phyloP scores from a whole-genome alignment of 2,888 invertebrate genomes.

The Cephalotes varians region DNA sequence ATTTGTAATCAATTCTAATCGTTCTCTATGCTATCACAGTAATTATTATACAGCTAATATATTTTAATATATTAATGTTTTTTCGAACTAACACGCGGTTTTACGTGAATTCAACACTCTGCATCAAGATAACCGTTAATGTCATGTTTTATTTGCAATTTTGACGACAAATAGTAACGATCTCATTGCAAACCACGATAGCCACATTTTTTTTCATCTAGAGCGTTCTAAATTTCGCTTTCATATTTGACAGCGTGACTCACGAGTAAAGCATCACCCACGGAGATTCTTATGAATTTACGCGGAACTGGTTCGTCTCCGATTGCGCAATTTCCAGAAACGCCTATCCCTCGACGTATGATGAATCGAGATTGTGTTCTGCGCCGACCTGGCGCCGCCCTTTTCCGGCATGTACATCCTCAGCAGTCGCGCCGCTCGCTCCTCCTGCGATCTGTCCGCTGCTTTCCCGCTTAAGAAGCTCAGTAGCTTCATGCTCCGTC shows the following conservation, averaged over 20 bases:
- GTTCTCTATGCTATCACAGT: conserved; percentile 13
- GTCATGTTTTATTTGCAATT: conserved; percentile 1
- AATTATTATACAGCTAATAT: conserved; percentile 18
- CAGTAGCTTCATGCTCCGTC: conserved; percentile 81
- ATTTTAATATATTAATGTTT: conserved; percentile 17
- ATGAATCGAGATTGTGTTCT: conserved; percentile 83
- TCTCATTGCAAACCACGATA: conserved; percentile 10
- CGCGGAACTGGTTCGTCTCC: conserved; percentile 81
- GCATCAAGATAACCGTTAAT: conserved; percentile 8
- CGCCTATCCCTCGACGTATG: conserved; percentile 83
- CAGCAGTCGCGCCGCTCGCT: conserved; percentile 79
- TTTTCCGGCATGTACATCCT: conserved; percentile 82
- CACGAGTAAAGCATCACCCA: conserved; percentile 35
- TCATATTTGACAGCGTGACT: background rate
- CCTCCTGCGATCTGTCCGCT: conserved; percentile 81
- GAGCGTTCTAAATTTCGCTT: background rate
- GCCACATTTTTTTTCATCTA: background rate
- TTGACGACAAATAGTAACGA: background rate
- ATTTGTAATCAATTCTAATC: conserved; percentile 1
- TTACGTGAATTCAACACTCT: background rate
- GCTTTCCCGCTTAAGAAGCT: conserved; percentile 82
- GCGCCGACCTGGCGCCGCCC: conserved; percentile 68
- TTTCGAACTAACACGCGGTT: background rate
- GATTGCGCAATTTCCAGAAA: conserved; percentile 84
- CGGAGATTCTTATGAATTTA: conserved; percentile 62